A percentile compares a stretch with the other conserved stretches of the same genome.
These are phyloP conservation scores for Fragum sueziense DNA, from an alignment of 2,888 invertebrate species.

Conservation along the genomic window DNA sequence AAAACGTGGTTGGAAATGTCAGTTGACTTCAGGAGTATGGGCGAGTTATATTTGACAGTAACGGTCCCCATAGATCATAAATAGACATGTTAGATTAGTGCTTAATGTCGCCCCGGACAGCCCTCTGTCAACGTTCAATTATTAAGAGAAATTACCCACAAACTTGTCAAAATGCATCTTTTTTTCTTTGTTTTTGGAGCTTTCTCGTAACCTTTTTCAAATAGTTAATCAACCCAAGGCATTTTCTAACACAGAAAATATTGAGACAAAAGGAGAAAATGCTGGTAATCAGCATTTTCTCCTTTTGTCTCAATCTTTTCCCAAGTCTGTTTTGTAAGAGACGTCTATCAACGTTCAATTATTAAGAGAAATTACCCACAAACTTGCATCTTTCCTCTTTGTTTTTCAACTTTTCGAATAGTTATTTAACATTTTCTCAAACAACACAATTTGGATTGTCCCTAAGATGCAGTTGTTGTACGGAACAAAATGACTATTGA, in stretches of 20 bases:
- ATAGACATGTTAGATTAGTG: conserved; percentile 22
- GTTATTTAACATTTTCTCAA: too few relatives aligned
- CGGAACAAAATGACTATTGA: too few relatives aligned
- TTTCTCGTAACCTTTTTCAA: background rate
- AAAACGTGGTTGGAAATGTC: background rate
- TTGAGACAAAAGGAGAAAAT: background rate
- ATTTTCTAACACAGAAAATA: too few relatives aligned
- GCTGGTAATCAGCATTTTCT: background rate
- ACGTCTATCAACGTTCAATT: conserved; percentile 22
- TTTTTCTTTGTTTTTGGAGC: background rate
- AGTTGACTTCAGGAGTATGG: background rate
- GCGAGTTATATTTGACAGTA: conserved; percentile 20
- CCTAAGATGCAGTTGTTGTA: too few relatives aligned
- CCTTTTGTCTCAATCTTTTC: too few relatives aligned
- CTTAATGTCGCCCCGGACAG: conserved; percentile 18
- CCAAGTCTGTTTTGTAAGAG: too few relatives aligned
- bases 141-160: conserved; percentile 15
- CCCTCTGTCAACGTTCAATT: conserved; percentile 26
- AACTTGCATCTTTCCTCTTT: too few relatives aligned
- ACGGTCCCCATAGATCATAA: conserved; percentile 18
- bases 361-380: conserved; percentile 15
- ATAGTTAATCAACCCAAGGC: too few relatives aligned
- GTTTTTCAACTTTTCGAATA: too few relatives aligned
- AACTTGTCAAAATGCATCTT: background rate
- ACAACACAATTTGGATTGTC: too few relatives aligned